Percentiles rank a stretch among this genome's conserved stretches.
Conservation (phyloP, 2,888 invertebrate species). For the Xanthia togata region DNA sequence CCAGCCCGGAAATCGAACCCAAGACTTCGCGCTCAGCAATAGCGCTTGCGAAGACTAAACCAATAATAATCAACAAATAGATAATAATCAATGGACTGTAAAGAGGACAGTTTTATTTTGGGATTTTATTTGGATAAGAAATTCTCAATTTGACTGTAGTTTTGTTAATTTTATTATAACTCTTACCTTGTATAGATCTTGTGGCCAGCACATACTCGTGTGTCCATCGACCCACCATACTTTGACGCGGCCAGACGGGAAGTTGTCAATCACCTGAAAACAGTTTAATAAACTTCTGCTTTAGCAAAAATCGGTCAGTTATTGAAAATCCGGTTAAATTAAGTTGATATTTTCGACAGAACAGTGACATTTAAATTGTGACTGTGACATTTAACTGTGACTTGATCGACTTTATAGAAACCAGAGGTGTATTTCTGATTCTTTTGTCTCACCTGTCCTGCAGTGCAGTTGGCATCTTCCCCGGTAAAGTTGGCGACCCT, state of each 20-base stretch:
- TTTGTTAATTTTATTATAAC: neutral
- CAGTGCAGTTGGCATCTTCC: conserved; percentile 93
- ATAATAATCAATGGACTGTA: neutral
- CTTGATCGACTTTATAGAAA: neutral
- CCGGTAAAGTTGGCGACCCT: conserved; percentile 95
- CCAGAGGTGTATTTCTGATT: neutral
- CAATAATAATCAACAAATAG: neutral
- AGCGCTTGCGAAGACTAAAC: neutral
- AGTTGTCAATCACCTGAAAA: conserved; percentile 94
- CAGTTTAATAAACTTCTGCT: neutral
- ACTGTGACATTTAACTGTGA: too few relatives aligned
- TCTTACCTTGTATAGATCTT: conserved; percentile 94
- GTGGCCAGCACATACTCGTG: conserved; percentile 97
- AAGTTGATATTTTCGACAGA: neutral
- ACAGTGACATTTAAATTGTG: neutral
- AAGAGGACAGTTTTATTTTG: neutral
- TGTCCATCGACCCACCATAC: conserved; percentile 98
- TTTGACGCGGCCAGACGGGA: conserved; percentile 95
- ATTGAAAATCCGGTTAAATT: neutral
- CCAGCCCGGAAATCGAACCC: neutral
- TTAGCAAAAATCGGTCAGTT: neutral
- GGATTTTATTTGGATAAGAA: neutral
- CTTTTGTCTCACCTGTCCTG: conserved; percentile 93
- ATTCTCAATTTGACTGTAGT: neutral
- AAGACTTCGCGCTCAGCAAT: neutral